phyloP scores from a whole-genome alignment of 2,113 vertebrate genomes.

The Lepidothrix coronata region DNA sequence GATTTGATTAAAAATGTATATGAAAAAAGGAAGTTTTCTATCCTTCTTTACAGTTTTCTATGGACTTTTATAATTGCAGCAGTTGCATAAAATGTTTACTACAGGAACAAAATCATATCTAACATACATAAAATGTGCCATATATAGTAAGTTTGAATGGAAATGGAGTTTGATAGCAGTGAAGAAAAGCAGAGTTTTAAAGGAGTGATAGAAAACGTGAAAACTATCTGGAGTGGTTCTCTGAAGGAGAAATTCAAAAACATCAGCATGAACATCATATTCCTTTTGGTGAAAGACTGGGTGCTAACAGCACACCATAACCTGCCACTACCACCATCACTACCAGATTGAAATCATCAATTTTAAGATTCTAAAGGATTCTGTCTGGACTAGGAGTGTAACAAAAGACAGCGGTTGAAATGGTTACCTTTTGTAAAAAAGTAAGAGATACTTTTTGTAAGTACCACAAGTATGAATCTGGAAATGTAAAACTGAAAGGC shows the following conservation, averaged over 20 bases:
- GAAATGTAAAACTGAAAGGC: background rate
- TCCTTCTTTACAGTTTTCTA: background rate
- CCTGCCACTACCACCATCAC: background rate
- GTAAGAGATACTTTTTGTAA: background rate
- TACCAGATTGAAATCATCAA: accelerated
- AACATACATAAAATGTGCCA: background rate
- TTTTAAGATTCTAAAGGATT: background rate
- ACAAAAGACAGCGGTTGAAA: background rate
- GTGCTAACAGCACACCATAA: background rate
- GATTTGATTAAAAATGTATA: background rate
- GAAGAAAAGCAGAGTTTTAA: background rate
- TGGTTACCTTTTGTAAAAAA: background rate
- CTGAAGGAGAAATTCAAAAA: background rate
- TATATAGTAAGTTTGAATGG: background rate
- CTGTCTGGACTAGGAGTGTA: background rate
- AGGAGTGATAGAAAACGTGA: background rate
- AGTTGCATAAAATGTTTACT: background rate
- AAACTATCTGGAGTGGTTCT: background rate
- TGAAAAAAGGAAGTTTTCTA: background rate
- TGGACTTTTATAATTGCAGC: background rate
- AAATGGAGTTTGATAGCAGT: background rate
- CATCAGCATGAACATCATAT: accelerated
- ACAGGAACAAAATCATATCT: background rate
- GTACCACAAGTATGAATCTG: background rate
- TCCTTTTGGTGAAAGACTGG: background rate